Conservation (phyloP, 2,888 invertebrate genomes). For the Bugula neritina region DNA sequence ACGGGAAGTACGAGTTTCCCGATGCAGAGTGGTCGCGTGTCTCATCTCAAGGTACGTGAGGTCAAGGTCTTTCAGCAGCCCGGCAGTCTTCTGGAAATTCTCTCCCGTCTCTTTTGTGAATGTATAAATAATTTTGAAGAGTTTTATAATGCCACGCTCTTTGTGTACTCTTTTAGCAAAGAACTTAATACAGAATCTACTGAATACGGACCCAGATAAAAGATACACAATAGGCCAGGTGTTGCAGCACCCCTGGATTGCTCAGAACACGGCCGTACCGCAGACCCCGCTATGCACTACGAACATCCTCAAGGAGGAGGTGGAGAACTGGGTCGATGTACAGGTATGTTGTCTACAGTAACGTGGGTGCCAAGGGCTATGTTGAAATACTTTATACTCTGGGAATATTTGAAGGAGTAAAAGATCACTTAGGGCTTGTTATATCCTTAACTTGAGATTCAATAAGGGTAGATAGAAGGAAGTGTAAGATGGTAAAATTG, state of each 20-base stretch:
- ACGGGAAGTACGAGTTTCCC: constrained; percentile 95
- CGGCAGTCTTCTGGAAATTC: no score
- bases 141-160: no score
- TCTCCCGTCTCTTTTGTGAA: no score
- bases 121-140: no score
- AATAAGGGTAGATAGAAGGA: no score
- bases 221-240: constrained; percentile 85
- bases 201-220: constrained; percentile 86
- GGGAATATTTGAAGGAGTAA: no score
- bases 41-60: constrained; percentile 70
- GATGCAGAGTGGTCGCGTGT: constrained; percentile 70
- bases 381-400: no score
- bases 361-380: no score
- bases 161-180: constrained; percentile 61
- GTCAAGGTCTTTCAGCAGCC: no score
- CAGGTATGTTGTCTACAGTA: constrained; percentile 58
- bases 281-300: constrained; percentile 90
- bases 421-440: no score
- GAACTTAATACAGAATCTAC: constrained; percentile 86
- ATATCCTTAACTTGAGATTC: no score
- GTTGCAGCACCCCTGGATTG: constrained; percentile 79
- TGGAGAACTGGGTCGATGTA: constrained; percentile 91
- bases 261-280: constrained; percentile 80
- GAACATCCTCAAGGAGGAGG: constrained; percentile 79
- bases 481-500: no score